phyloP scores from a whole-genome alignment of 1,140 invertebrate genomes.

The Leptopilina boulardi region DNA sequence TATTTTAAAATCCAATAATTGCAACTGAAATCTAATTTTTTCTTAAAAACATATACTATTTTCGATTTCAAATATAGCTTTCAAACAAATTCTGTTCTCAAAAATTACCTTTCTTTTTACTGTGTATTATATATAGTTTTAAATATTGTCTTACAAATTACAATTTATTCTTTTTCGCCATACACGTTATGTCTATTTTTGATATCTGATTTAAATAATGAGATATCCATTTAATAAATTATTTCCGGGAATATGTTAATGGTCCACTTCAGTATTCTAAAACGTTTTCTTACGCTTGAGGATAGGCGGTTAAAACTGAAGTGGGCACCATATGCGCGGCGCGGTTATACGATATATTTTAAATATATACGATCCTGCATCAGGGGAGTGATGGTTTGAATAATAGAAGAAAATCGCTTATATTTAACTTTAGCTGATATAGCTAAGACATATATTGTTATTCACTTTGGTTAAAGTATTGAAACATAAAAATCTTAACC shows the following conservation, averaged over 20 bases:
- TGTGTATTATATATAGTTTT: too few relatives aligned
- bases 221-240: conserved; percentile 21
- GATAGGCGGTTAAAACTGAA: conserved; percentile 8
- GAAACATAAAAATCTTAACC: background rate
- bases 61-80: too few relatives aligned
- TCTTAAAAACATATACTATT: too few relatives aligned
- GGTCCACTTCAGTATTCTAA: background rate
- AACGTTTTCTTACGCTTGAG: conserved; percentile 17
- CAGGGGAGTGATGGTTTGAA: conserved; percentile 54
- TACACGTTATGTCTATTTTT: too few relatives aligned
- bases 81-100: too few relatives aligned
- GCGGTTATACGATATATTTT: conserved; percentile 58
- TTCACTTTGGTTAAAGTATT: background rate
- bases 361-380: conserved; percentile 50
- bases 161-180: too few relatives aligned
- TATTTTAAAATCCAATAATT: too few relatives aligned
- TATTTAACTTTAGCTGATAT: conserved; percentile 43
- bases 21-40: too few relatives aligned
- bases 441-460: background rate
- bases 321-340: conserved; percentile 19
- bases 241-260: conserved; percentile 17
- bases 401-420: conserved; percentile 59
- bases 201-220: background rate
- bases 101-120: too few relatives aligned
- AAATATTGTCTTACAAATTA: too few relatives aligned